phyloP scores from a whole-genome alignment of 2,113 vertebrate genomes.

The Oreochromis niloticus region DNA sequence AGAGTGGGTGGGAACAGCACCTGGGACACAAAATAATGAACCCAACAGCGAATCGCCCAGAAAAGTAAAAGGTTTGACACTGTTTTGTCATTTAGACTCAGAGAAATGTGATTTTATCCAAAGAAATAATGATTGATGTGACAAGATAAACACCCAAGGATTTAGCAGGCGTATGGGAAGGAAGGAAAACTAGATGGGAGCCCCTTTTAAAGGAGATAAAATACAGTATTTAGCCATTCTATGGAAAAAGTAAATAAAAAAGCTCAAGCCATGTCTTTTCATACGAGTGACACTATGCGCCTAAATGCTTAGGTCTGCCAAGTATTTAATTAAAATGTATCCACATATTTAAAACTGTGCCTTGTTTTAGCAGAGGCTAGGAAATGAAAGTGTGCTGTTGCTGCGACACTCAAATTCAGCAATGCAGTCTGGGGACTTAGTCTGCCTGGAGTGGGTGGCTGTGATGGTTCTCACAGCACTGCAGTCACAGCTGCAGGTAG shows the following conservation, averaged over 20 bases:
- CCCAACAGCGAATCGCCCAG: accelerated
- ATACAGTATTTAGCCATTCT: neutral
- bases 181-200: neutral
- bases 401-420: neutral
- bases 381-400: neutral
- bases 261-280: neutral
- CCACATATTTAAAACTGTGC: neutral
- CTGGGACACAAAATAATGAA: neutral
- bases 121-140: neutral
- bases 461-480: neutral
- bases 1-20: neutral
- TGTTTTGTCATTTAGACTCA: neutral
- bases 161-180: neutral
- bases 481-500: neutral
- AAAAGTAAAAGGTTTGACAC: neutral
- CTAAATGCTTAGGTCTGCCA: neutral
- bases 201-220: neutral
- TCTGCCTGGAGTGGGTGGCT: neutral
- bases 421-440: neutral
- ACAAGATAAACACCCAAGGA: neutral
- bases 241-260: neutral
- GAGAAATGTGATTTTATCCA: neutral
- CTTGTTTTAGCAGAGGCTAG: neutral
- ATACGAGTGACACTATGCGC: neutral
- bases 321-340: neutral